Percentiles rank a stretch among this genome's conserved stretches.
Conservation (phyloP, 2,113 vertebrate species). For the Colistium nudipinnis region DNA sequence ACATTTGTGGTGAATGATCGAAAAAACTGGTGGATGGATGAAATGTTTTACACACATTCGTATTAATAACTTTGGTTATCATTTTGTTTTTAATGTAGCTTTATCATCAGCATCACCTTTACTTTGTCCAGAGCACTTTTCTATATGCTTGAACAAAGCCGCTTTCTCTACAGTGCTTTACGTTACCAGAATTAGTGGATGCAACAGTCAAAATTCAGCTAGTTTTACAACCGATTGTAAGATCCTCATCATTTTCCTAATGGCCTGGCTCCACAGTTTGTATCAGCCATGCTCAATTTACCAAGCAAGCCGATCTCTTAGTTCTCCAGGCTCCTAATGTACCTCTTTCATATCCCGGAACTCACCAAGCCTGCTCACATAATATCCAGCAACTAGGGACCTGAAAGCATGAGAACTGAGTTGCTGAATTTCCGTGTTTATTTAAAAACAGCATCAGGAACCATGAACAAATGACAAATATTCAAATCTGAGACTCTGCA, state of each 20-base stretch:
- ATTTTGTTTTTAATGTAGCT: not conserved
- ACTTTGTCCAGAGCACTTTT: not conserved
- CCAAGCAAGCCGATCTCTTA: slow-evolving; percentile 14
- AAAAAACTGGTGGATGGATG: too few species aligned
- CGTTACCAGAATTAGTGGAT: not conserved
- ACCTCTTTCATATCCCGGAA: not conserved
- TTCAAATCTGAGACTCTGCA: too few species aligned
- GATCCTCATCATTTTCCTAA: not conserved
- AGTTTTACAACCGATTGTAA: slow-evolving; percentile 4
- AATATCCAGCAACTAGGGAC: not conserved
- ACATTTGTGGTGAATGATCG: too few species aligned
- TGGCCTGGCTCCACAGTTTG: not conserved
- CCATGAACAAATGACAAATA: too few species aligned
- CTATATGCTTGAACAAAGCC: not conserved
- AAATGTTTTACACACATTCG: too few species aligned
- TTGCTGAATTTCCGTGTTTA: not conserved
- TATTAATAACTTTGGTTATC: not conserved
- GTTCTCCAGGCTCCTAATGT: not conserved
- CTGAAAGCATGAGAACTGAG: not conserved
- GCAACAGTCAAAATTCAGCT: not conserved
- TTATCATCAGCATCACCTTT: not conserved
- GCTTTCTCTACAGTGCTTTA: not conserved
- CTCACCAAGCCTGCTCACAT: slow-evolving; percentile 12
- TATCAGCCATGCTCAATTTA: slow-evolving; percentile 22
- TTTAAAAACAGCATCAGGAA: slow-evolving; percentile 7